Conservation (phyloP, 2,888 invertebrate species). For the Stenodema calcarata region DNA sequence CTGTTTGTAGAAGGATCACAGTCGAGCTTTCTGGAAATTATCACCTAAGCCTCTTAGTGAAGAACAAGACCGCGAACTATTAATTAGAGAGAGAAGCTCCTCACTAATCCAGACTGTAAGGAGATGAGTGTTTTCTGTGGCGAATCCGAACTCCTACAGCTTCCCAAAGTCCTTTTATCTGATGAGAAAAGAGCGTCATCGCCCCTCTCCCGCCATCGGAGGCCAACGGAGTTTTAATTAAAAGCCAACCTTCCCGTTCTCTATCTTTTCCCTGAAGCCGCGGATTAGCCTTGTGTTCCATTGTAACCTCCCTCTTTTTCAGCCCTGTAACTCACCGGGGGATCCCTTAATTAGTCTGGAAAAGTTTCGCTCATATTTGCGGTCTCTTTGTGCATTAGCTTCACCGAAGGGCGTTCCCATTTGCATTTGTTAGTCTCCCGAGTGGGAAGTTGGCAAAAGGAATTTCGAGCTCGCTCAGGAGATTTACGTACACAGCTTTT, state of each 20-base stretch:
- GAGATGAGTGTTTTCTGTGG: conserved; percentile 34
- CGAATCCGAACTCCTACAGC: conserved; percentile 36
- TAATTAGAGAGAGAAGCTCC: conserved; percentile 29
- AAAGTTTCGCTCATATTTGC: conserved; percentile 40
- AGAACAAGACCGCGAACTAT: conserved; percentile 27
- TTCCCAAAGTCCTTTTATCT: conserved; percentile 9
- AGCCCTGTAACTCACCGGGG: conserved; percentile 17
- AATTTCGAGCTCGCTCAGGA: not conserved
- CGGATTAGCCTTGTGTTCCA: conserved; percentile 28
- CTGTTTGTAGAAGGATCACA: conserved; percentile 14
- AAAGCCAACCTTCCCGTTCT: conserved; percentile 27
- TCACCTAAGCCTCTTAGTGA: conserved; percentile 19
- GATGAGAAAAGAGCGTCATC: conserved; percentile 2
- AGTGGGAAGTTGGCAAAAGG: not conserved
- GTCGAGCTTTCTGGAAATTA: conserved; percentile 9
- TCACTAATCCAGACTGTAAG: conserved; percentile 20
- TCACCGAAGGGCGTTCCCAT: not conserved
- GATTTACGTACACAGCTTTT: not conserved
- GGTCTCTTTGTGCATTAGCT: conserved; percentile 34
- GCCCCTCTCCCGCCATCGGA: not conserved
- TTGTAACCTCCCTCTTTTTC: conserved; percentile 10
- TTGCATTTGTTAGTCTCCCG: not conserved
- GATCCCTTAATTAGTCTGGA: conserved; percentile 44
- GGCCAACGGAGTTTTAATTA: conserved; percentile 27
- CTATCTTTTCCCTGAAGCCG: conserved; percentile 29